phyloP scores from a whole-genome alignment of 2,888 invertebrate species.

The Drosophila basisetae region DNA sequence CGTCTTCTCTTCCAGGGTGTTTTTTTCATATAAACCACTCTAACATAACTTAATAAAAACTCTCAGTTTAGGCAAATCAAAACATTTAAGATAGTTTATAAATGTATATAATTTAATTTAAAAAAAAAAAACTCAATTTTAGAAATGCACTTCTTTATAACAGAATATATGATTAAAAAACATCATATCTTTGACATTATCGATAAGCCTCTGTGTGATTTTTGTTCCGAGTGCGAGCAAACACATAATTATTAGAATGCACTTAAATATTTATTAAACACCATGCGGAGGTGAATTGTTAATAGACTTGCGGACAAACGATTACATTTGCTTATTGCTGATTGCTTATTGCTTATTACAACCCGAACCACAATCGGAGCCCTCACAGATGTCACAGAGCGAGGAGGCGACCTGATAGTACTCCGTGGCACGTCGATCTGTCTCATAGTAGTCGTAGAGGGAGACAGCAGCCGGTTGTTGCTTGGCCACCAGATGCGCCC shows the following conservation, averaged over 20 bases:
- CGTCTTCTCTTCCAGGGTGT: too few relatives aligned
- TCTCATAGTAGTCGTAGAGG: conserved; percentile 96
- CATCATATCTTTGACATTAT: not conserved
- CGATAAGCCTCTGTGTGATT: not conserved
- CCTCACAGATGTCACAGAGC: conserved; percentile 94
- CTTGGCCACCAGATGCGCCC: conserved; percentile 93
- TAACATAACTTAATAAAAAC: too few relatives aligned
- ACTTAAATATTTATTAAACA: conserved; percentile 24
- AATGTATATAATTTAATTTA: too few relatives aligned
- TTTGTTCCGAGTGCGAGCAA: not conserved
- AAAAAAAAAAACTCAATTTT: not conserved
- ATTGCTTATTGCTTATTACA: conserved; percentile 64
- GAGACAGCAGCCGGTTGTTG: conserved; percentile 94
- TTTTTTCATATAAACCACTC: too few relatives aligned
- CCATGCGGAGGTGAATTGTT: not conserved
- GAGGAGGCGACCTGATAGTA: conserved; percentile 86
- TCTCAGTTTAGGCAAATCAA: too few relatives aligned
- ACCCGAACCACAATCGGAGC: conserved; percentile 86
- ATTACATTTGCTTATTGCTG: conserved; percentile 56
- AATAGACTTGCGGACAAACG: not conserved
- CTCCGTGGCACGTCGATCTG: conserved; percentile 85
- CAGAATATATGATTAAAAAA: too few relatives aligned
- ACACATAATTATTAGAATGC: conserved; percentile 11
- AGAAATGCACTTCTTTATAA: too few relatives aligned
- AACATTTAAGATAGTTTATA: too few relatives aligned